Evolutionary conservation across 2,888 invertebrate genomes (phyloP), one percentile per base, ranked within the genome.

Genomic region (Drosophila emarginata): DNA sequence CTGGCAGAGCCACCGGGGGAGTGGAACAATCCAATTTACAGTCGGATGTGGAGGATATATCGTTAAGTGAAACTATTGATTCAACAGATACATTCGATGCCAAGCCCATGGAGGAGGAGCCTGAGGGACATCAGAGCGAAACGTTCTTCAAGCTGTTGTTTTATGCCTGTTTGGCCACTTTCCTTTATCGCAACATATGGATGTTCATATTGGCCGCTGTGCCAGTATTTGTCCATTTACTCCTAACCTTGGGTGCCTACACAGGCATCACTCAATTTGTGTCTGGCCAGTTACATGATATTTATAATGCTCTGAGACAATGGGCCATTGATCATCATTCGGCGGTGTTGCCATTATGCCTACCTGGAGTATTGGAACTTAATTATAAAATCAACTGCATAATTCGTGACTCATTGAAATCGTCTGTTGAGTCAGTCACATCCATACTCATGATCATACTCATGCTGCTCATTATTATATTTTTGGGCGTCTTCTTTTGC

Each of bases 151-250:
- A 95, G 85, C 93, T 95, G 4, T 92, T 97, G 11, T 93, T 97
- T 77, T 97, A 97, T 93, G 96, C 95, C 2, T 97, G 97, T 81
- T 92, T 95, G 6, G 94, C 96, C 61, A 97, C 97, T 92, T 93
- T 97, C 32, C 93, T 98, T 14, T 98, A 97, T 95, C 96, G 96
- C 82, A 95, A 97, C 87, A 94, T 96, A 60, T 97, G 97, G 96
- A 92, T 97, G 66, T 91, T 97, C 74, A 94, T 96, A 6, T 93
- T 97, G 23, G 93, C 97, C 60, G 93, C 96, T 1, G 93, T 98
- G 77, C 97, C 97, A 6, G 92, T 97, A 4, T 70, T 86, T 3
- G 71, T 91, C 36, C 91, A 91, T 76, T 72, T 91, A 32, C 66
- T 91, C 0, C 84, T 88, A 59, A 89, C 77, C 0, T 32, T 89